Percentiles rank a stretch among this genome's conserved stretches.
These are phyloP conservation scores for Drosophila greeni DNA, from an alignment of 2,888 invertebrate species.

Conservation along the genomic window DNA sequence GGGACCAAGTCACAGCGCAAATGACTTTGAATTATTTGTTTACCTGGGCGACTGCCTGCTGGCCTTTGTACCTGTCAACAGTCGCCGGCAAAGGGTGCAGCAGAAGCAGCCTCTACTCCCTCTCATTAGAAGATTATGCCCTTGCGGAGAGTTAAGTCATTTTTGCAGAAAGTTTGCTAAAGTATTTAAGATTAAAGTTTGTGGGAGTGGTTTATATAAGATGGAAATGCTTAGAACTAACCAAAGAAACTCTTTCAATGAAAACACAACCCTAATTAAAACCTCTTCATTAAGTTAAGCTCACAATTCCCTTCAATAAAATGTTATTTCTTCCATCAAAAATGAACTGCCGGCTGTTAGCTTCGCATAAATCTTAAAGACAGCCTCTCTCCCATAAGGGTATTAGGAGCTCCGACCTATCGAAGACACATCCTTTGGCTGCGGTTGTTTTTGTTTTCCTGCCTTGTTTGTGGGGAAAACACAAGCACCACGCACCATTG, in stretches of 20 bases:
- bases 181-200: not conserved
- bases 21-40: conserved; percentile 74
- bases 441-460: conserved; percentile 18
- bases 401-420: conserved; percentile 18
- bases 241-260: too few relatives aligned
- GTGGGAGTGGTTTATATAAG: not conserved
- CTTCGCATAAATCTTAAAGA: conserved; percentile 5
- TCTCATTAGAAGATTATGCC: conserved; percentile 21
- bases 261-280: too few relatives aligned
- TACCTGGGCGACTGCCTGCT: conserved; percentile 51
- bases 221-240: not conserved
- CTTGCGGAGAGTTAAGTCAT: conserved; percentile 8
- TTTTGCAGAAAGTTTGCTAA: not conserved
- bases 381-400: conserved; percentile 1
- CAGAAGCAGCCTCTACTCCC: conserved; percentile 7
- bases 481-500: conserved; percentile 65
- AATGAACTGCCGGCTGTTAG: conserved; percentile 2
- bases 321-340: conserved; percentile 1
- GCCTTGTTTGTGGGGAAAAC: conserved; percentile 53
- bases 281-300: too few relatives aligned
- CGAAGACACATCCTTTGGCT: not conserved
- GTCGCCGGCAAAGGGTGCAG: conserved; percentile 16
- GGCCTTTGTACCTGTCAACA: conserved; percentile 26
- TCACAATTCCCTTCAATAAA: not conserved
- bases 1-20: conserved; percentile 54